Evolutionary conservation across 2,888 invertebrate genomes (phyloP).

Genomic region (Acanthosepion lycidas): DNA sequence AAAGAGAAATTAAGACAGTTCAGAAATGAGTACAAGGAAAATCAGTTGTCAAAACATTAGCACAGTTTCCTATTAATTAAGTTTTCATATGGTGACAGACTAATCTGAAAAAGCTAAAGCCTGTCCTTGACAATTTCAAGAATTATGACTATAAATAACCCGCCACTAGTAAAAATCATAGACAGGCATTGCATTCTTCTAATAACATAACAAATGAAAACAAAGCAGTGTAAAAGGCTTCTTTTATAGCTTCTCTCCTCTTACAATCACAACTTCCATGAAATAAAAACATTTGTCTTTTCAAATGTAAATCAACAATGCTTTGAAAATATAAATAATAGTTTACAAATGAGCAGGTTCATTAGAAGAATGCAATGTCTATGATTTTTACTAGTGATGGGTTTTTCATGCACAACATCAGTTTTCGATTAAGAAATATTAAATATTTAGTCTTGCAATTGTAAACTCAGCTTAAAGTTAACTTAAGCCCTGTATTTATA

Average conservation of each 20-base stretch:
- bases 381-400: too few species aligned
- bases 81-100: constrained; percentile 33
- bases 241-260: neutral
- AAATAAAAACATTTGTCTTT: neutral
- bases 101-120: neutral
- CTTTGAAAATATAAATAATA: neutral
- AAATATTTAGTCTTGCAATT: too few species aligned
- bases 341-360: too few species aligned
- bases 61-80: neutral
- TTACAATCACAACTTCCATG: neutral
- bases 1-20: neutral
- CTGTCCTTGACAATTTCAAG: too few species aligned
- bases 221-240: neutral
- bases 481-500: too few species aligned
- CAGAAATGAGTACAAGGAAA: neutral
- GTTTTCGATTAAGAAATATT: too few species aligned
- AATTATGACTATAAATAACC: neutral
- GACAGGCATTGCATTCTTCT: neutral
- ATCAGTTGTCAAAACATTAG: neutral
- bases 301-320: neutral
- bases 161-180: neutral
- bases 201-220: neutral
- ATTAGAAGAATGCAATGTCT: too few species aligned
- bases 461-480: too few species aligned
- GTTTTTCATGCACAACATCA: too few species aligned